A percentile compares a stretch with the other conserved stretches of the same genome.
These are phyloP conservation scores for Neopipo cinnamomea DNA, from an alignment of 2,113 vertebrate species.

Conservation along the genomic window DNA sequence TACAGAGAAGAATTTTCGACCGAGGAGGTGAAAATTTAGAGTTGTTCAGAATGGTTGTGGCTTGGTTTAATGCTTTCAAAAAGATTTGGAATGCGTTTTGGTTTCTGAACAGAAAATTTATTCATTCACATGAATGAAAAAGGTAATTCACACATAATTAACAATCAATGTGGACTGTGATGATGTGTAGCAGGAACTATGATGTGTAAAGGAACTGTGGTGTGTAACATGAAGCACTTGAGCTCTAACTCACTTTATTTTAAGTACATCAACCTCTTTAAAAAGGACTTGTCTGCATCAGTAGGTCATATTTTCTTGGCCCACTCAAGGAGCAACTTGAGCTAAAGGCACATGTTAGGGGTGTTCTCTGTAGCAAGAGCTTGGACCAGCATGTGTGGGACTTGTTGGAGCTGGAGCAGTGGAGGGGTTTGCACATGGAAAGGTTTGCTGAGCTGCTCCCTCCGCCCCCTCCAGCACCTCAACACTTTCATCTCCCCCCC, in stretches of 20 bases:
- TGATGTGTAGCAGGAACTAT: accelerated
- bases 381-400: accelerated
- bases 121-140: neutral
- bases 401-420: neutral
- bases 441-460: neutral
- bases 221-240: neutral
- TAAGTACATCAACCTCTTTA: accelerated
- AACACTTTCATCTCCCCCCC: neutral
- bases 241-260: neutral
- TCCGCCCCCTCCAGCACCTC: neutral
- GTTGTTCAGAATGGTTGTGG: neutral
- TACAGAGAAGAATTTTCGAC: neutral
- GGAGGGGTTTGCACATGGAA: accelerated
- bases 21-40: neutral
- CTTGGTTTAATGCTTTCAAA: neutral
- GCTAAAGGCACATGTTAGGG: accelerated
- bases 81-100: accelerated
- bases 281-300: too few species aligned
- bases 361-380: accelerated
- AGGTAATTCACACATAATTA: neutral
- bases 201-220: accelerated
- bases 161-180: neutral
- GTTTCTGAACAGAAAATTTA: neutral
- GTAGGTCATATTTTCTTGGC: neutral
- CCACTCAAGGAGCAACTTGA: neutral